phyloP scores from a whole-genome alignment of 2,113 vertebrate genomes.

The Megaptera novaeangliae region DNA sequence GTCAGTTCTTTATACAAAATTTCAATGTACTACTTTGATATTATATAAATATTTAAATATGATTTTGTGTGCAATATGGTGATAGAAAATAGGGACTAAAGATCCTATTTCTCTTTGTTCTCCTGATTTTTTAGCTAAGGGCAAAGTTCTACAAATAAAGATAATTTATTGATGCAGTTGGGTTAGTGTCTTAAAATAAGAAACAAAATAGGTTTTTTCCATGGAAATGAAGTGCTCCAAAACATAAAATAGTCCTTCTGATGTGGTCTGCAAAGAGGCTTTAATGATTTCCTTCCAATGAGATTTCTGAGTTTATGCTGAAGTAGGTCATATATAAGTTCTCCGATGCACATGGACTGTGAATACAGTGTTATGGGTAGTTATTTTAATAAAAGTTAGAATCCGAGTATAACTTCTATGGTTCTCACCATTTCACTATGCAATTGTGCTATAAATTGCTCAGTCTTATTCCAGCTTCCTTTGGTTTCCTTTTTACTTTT shows the following conservation, averaged over 20 bases:
- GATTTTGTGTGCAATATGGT: not conserved
- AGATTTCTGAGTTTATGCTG: conserved; percentile 3
- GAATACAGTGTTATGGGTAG: not conserved
- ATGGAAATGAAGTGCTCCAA: not conserved
- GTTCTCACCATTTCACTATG: not conserved
- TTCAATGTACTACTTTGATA: not conserved
- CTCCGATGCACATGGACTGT: not conserved
- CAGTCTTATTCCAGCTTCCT: not conserved
- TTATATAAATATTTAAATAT: not conserved
- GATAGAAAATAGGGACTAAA: not conserved
- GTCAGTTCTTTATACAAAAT: not conserved
- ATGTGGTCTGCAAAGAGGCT: not conserved
- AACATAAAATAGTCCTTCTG: not conserved
- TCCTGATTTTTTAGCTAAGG: not conserved
- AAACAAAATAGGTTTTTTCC: not conserved
- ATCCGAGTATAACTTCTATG: not conserved
- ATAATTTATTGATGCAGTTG: not conserved
- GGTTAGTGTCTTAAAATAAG: not conserved
- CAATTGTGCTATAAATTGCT: not conserved
- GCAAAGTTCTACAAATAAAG: not conserved
- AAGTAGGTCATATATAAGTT: not conserved
- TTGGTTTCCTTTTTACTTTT: not conserved
- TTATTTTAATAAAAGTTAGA: not conserved
- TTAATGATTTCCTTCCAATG: not conserved
- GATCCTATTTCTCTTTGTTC: not conserved